phyloP scores from a whole-genome alignment of 1,140 invertebrate species.

The Protaetia brevitarsis region DNA sequence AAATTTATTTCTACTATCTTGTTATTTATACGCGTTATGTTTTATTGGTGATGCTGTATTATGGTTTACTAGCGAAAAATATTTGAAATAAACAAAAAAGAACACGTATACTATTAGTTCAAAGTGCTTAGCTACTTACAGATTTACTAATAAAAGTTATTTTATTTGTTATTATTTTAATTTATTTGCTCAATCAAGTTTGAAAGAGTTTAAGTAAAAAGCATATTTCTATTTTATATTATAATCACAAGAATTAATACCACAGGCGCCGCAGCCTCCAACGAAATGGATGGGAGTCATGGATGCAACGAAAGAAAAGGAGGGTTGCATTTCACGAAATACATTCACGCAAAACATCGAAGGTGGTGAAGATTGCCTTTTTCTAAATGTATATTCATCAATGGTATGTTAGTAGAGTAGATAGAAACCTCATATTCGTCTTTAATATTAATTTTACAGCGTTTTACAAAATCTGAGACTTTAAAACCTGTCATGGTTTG shows the following conservation, averaged over 20 bases:
- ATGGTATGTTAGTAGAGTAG: slow-evolving; percentile 17
- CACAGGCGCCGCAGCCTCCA: slow-evolving; percentile 54
- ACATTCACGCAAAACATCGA: slow-evolving; percentile 46
- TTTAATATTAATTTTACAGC: background rate
- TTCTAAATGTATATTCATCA: slow-evolving; percentile 65
- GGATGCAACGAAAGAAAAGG: slow-evolving; percentile 53
- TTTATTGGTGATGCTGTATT: too few species aligned
- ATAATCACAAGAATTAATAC: background rate
- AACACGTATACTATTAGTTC: too few species aligned
- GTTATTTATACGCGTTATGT: too few species aligned
- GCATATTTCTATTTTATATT: background rate
- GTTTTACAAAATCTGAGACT: background rate
- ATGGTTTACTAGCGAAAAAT: too few species aligned
- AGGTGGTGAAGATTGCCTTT: slow-evolving; percentile 76
- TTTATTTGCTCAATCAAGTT: background rate
- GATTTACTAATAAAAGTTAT: too few species aligned
- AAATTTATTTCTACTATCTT: too few species aligned
- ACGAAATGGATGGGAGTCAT: slow-evolving; percentile 55
- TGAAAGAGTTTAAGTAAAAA: background rate
- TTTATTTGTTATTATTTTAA: too few species aligned
- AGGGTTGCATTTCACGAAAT: slow-evolving; percentile 47
- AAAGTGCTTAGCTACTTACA: too few species aligned
- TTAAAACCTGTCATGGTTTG: slow-evolving; percentile 60
- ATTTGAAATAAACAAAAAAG: too few species aligned
- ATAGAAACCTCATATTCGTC: too few species aligned